These are phyloP conservation scores for Papilio polyxenes DNA, from an alignment of 1,140 invertebrate genomes.

Conservation along the genomic window DNA sequence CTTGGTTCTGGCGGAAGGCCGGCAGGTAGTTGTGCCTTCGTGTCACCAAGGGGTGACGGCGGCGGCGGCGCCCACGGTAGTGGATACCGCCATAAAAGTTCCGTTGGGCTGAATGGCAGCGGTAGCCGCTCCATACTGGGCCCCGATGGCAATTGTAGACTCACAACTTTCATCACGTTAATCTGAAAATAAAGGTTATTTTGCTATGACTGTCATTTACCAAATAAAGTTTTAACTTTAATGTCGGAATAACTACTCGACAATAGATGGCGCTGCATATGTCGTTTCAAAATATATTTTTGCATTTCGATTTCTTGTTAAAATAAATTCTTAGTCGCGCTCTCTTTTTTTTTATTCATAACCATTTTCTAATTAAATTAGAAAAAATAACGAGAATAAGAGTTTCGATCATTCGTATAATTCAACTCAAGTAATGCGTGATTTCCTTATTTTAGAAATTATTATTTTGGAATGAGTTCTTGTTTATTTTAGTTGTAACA, in stretches of 20 bases:
- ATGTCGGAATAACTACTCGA: slow-evolving; percentile 40
- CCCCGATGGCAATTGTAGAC: slow-evolving; percentile 77
- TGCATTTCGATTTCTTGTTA: not conserved
- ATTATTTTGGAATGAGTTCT: not conserved
- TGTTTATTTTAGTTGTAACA: not conserved
- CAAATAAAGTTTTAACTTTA: not conserved
- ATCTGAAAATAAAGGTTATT: slow-evolving; percentile 58
- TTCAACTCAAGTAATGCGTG: not conserved
- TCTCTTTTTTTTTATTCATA: no score
- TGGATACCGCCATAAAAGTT: slow-evolving; percentile 91
- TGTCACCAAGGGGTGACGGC: slow-evolving; percentile 88
- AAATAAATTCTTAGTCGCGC: no score
- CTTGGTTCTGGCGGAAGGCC: slow-evolving; percentile 92
- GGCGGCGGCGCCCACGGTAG: slow-evolving; percentile 84
- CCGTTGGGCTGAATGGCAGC: slow-evolving; percentile 82
- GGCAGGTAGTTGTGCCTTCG: slow-evolving; percentile 91
- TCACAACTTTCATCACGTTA: slow-evolving; percentile 77
- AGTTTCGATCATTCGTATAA: not conserved
- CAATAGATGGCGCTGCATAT: slow-evolving; percentile 50
- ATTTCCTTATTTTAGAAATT: not conserved
- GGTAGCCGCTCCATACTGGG: slow-evolving; percentile 79
- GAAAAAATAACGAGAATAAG: not conserved
- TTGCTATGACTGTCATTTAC: not conserved
- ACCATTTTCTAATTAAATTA: no score
- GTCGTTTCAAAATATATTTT: not conserved